These are phyloP conservation scores for Sinocyclocheilus rhinocerous DNA, from an alignment of 2,113 vertebrate genomes.

Conservation along the genomic window DNA sequence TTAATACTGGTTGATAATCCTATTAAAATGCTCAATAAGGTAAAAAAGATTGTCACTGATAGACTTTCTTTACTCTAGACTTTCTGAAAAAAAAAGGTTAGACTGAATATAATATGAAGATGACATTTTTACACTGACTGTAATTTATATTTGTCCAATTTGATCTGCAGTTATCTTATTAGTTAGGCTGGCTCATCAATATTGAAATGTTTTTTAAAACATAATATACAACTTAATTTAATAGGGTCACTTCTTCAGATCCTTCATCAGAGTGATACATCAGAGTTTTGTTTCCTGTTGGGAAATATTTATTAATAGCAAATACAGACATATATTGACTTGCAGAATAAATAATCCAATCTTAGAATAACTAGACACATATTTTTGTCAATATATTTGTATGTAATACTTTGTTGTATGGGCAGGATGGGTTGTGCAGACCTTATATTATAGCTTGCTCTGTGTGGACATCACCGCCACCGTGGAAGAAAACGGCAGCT, in stretches of 20 bases:
- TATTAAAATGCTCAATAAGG: background rate
- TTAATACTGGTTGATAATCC: background rate
- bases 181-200: background rate
- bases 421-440: conserved; percentile 56
- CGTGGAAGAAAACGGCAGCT: conserved; percentile 65
- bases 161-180: background rate
- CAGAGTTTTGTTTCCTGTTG: background rate
- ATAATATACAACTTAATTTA: background rate
- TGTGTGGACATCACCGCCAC: conserved; percentile 60
- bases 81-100: background rate
- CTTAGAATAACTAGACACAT: background rate
- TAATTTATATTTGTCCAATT: background rate
- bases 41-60: too few species aligned
- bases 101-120: background rate
- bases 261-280: background rate
- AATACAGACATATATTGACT: background rate
- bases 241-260: background rate
- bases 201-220: background rate
- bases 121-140: background rate
- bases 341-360: background rate
- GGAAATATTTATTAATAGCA: background rate
- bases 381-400: too few species aligned
- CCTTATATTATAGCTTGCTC: conserved; percentile 58
- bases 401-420: conserved; percentile 1
- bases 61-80: background rate